These are phyloP conservation scores for Petrolisthes cinctipes DNA, from an alignment of 2,888 invertebrate species.

Conservation along the genomic window DNA sequence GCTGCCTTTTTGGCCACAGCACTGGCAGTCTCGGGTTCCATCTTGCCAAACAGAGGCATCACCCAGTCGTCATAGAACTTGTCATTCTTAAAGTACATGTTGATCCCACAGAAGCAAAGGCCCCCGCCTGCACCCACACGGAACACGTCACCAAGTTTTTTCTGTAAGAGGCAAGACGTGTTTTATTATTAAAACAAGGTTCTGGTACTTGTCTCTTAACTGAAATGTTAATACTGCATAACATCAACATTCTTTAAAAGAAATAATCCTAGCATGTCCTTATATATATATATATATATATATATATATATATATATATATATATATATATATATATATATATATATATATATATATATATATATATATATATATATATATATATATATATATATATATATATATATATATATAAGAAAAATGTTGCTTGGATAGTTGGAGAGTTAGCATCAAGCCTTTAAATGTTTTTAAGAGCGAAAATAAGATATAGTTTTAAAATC, in stretches of 20 bases:
- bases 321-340: slow-evolving; percentile 30
- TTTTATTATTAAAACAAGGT: not conserved
- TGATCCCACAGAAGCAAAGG: slow-evolving; percentile 77
- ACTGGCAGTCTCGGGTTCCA: slow-evolving; percentile 88
- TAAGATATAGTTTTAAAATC: no score
- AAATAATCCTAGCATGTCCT: not conserved
- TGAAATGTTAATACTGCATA: no score
- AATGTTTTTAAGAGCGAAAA: no score
- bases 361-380: not conserved
- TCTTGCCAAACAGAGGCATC: slow-evolving; percentile 78
- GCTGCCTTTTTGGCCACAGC: slow-evolving; percentile 81
- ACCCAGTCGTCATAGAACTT: slow-evolving; percentile 81
- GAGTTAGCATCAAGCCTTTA: no score
- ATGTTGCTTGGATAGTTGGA: not conserved
- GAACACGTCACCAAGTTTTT: slow-evolving; percentile 50
- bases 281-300: not conserved
- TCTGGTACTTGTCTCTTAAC: not conserved
- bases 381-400: not conserved
- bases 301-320: slow-evolving; percentile 15
- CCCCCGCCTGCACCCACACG: slow-evolving; percentile 70
- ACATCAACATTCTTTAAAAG: no score
- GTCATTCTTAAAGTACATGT: slow-evolving; percentile 78
- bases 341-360: slow-evolving; percentile 17
- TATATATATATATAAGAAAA: not conserved
- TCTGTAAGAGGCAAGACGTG: slow-evolving; percentile 28